Evolutionary conservation across 2,113 vertebrate species (phyloP).

Genomic region (Perognathus longimembris): DNA sequence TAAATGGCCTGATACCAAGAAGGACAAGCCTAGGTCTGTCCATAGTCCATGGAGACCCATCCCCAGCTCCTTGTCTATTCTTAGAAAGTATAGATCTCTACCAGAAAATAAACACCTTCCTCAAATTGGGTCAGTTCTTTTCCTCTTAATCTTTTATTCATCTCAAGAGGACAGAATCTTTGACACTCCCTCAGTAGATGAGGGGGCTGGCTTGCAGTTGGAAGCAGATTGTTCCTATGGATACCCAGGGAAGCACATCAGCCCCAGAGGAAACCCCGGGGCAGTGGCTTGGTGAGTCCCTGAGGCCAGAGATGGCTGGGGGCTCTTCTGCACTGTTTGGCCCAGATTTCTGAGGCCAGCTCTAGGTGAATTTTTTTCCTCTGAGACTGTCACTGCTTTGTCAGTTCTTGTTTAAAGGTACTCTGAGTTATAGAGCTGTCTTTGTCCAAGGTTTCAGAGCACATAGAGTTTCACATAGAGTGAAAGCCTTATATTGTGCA

Average conservation of each 20-base stretch:
- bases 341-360: constrained; percentile 17
- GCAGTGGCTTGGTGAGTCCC: neutral
- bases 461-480: neutral
- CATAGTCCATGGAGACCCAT: accelerated
- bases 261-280: neutral
- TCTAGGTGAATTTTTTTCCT: constrained; percentile 19
- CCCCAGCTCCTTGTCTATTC: neutral
- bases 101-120: constrained; percentile 29
- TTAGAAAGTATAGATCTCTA: neutral
- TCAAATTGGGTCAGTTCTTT: constrained; percentile 45
- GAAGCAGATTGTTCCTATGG: neutral
- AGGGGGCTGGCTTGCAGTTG: neutral
- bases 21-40: neutral
- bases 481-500: neutral
- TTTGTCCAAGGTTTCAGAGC: constrained; percentile 34
- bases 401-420: constrained; percentile 44
- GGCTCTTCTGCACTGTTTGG: neutral
- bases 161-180: neutral
- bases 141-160: constrained; percentile 18
- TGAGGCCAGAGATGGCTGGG: neutral
- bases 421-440: constrained; percentile 1
- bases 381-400: neutral
- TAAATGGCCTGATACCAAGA: neutral
- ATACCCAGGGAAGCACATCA: neutral
- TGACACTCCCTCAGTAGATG: neutral